Evolutionary conservation across 2,797 vertebrate species (phyloP), one percentile per base, ranked within the genome.

Genomic region (Tragelaphus eurycerus): DNA sequence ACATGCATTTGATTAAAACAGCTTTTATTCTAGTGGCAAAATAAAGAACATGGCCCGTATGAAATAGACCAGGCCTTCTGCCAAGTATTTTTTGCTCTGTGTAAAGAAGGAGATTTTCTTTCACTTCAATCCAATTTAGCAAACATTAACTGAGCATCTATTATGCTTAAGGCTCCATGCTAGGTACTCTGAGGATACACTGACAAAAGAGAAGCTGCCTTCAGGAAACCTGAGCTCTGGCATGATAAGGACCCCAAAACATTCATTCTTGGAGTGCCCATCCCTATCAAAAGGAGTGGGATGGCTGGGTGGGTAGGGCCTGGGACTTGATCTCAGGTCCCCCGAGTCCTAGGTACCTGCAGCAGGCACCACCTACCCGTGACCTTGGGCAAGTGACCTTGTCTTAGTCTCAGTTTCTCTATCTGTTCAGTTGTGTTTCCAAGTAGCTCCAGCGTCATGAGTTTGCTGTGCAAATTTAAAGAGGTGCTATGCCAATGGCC

Each of bases 11-110:
- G 81, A 71, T 64, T 85, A 54, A 83, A 93, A 34, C 19, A 59
- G 60, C 14, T 90, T 90, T 93, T 83, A 86, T 76, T 87, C 27
- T 76, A 93, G 48, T 21, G 9, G 14, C 67, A 48, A 90, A 79
- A 92, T 19, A 86, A 87, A 67, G 21, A 85, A 82, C 79, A 52
- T 2, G 16, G 23, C 13, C 67, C 25, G 1, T 10, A 3, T 62
- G 78, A 54, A 85, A 76, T 29, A 62, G 54, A 71, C 3, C 5
- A n/a, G 46, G 27, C 1, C 10, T 46, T 84, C 64, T 31, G 31
- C 4, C 74, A 89, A 91, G 25, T 52, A 62, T 6, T 12, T 89
- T 67, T 94, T 71, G 21, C 50, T 79, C 29, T 55, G 6, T 55
- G n/a, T 38, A 86, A 82, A 57, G 95, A 90, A 54, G 54, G 1